A percentile compares a stretch with the other conserved stretches of the same genome.
phyloP scores from a whole-genome alignment of 2,797 vertebrate genomes.

The Graptemys geographica region DNA sequence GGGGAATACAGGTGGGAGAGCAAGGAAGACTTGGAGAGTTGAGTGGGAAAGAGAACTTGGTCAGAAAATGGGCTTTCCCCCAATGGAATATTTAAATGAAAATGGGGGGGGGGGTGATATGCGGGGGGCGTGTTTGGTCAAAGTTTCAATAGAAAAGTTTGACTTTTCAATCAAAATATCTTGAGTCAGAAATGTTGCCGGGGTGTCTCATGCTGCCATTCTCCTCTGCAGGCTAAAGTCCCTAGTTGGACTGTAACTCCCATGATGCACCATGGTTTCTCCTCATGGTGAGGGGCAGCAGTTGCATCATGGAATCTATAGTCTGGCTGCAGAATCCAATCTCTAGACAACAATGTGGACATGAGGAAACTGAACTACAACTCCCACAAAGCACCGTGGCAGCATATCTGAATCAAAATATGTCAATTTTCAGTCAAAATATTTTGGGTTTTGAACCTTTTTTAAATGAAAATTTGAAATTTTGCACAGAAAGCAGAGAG shows the following conservation, averaged over 20 bases:
- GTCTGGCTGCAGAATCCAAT: too few relatives aligned
- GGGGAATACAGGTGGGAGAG: neutral
- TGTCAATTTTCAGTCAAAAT: neutral
- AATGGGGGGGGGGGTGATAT: accelerated
- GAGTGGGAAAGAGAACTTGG: accelerated
- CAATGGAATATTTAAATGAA: neutral
- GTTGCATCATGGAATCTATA: neutral
- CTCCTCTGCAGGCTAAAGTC: too few relatives aligned
- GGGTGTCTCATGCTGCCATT: too few relatives aligned
- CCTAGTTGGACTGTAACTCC: too few relatives aligned
- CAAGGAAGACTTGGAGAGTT: accelerated
- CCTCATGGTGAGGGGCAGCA: neutral
- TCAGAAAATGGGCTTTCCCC: neutral
- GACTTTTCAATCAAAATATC: too few relatives aligned
- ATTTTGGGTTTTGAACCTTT: neutral
- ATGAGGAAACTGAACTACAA: neutral
- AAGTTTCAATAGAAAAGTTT: too few relatives aligned
- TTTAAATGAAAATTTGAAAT: neutral
- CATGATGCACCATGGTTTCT: neutral
- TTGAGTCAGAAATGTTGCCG: too few relatives aligned
- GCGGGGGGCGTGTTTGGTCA: accelerated
- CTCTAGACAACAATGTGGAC: neutral
- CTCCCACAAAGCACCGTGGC: neutral
- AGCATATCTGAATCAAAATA: neutral
- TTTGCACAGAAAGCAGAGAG: neutral